Percentiles rank a stretch among this genome's conserved stretches.
Conservation (phyloP, 1,140 invertebrate genomes). For the Cepaea nemoralis region DNA sequence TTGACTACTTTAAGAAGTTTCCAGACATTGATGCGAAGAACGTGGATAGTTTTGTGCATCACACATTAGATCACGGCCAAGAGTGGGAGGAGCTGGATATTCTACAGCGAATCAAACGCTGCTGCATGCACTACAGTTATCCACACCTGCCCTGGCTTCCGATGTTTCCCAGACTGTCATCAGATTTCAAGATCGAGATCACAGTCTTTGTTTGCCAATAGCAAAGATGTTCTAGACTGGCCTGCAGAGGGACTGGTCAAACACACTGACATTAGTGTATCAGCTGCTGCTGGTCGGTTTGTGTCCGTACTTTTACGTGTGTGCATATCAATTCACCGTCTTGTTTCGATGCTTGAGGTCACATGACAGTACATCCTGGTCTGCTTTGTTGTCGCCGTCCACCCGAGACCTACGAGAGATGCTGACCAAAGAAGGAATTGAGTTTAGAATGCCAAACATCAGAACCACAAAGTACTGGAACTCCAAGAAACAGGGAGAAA, state of each 20-base stretch:
- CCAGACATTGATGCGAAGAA: no score
- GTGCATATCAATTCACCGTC: conserved; percentile 89
- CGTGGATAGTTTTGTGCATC: background rate
- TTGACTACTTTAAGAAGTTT: no score
- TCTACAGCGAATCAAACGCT: conserved; percentile 79
- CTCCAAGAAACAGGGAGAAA: background rate
- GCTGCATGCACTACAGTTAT: conserved; percentile 90
- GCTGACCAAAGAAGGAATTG: conserved; percentile 81
- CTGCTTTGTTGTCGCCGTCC: conserved; percentile 82
- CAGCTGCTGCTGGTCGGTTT: conserved; percentile 84
- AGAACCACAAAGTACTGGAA: background rate
- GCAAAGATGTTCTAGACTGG: conserved; percentile 60
- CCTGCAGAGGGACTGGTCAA: conserved; percentile 83
- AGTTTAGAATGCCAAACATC: conserved; percentile 57
- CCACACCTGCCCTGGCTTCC: conserved; percentile 88
- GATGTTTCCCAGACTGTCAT: conserved; percentile 82
- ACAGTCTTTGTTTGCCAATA: conserved; percentile 21
- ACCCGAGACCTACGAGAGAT: conserved; percentile 87
- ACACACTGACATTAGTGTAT: conserved; percentile 81
- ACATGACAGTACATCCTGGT: conserved; percentile 81
- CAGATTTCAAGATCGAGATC: conserved; percentile 57
- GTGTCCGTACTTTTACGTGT: conserved; percentile 95
- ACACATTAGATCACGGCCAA: conserved; percentile 55
- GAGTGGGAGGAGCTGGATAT: conserved; percentile 71
- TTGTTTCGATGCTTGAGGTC: conserved; percentile 87